These are phyloP conservation scores for Tetramorium simillimum DNA, from an alignment of 1,140 invertebrate genomes.

Conservation along the genomic window DNA sequence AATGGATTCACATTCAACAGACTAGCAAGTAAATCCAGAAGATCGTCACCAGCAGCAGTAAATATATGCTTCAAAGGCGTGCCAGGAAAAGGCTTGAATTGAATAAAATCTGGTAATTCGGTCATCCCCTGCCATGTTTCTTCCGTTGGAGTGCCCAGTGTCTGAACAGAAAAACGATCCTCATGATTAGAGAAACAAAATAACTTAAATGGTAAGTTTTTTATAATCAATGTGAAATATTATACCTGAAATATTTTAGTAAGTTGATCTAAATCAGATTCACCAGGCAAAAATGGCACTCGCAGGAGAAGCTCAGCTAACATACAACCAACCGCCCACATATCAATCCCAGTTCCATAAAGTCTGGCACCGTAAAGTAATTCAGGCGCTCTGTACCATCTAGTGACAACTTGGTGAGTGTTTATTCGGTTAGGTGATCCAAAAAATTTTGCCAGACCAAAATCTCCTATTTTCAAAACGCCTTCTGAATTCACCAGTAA, in stretches of 20 bases:
- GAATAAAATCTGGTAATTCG: slow-evolving; percentile 95
- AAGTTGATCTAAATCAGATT: slow-evolving; percentile 98
- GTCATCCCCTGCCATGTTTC: slow-evolving; percentile 96
- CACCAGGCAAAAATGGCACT: slow-evolving; percentile 97
- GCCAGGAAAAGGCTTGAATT: slow-evolving; percentile 94
- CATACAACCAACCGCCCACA: slow-evolving; percentile 99
- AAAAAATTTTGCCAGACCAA: slow-evolving; percentile 98
- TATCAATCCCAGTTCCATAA: slow-evolving; percentile 98
- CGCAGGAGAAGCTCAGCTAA: slow-evolving; percentile 97
- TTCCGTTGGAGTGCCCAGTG: slow-evolving; percentile 96
- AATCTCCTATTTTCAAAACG: slow-evolving; percentile 98
- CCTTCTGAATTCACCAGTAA: slow-evolving; percentile 97
- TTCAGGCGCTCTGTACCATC: slow-evolving; percentile 97
- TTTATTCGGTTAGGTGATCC: slow-evolving; percentile 98
- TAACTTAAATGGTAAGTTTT: background rate
- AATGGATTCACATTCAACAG: slow-evolving; percentile 95
- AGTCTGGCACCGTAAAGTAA: slow-evolving; percentile 97
- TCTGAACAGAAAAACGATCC: slow-evolving; percentile 70
- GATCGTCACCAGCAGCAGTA: slow-evolving; percentile 96
- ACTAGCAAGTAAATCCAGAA: slow-evolving; percentile 93
- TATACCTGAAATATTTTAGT: slow-evolving; percentile 96
- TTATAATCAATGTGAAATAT: background rate
- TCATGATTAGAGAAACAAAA: background rate
- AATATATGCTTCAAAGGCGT: slow-evolving; percentile 97
- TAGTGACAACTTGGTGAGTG: slow-evolving; percentile 99